Evolutionary conservation across 2,113 vertebrate genomes (phyloP).

Genomic region (Tiliqua scincoides): DNA sequence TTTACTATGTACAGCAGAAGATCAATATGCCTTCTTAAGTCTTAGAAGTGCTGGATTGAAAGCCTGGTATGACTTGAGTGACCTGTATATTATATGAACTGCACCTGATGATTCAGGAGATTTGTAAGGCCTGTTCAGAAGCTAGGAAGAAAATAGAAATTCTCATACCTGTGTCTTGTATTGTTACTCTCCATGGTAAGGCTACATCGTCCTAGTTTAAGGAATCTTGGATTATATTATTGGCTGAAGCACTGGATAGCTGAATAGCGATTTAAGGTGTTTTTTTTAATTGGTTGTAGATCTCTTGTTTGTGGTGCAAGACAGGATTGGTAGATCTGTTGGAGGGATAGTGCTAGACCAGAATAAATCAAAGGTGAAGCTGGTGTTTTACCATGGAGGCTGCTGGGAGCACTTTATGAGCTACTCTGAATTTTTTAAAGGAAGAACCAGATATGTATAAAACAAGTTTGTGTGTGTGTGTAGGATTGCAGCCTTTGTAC

Average conservation of each 20-base stretch:
- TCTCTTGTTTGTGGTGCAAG: background rate
- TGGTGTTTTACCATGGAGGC: background rate
- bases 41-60: background rate
- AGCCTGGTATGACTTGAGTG: background rate
- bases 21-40: background rate
- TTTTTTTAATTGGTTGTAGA: background rate
- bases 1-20: background rate
- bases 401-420: too few species aligned
- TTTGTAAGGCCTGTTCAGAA: background rate
- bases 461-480: too few species aligned
- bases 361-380: background rate
- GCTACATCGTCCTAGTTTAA: background rate
- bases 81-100: background rate
- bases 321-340: background rate
- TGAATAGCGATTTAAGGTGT: background rate
- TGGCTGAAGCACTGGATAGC: background rate
- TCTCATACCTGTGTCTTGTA: background rate
- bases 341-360: background rate
- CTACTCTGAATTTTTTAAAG: too few species aligned
- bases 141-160: background rate
- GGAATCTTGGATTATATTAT: background rate
- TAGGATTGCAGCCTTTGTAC: too few species aligned
- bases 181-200: background rate
- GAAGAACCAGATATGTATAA: too few species aligned
- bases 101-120: background rate